Conservation (phyloP, 2,113 vertebrate genomes). For the Cryptoleucopteryx plumbea region DNA sequence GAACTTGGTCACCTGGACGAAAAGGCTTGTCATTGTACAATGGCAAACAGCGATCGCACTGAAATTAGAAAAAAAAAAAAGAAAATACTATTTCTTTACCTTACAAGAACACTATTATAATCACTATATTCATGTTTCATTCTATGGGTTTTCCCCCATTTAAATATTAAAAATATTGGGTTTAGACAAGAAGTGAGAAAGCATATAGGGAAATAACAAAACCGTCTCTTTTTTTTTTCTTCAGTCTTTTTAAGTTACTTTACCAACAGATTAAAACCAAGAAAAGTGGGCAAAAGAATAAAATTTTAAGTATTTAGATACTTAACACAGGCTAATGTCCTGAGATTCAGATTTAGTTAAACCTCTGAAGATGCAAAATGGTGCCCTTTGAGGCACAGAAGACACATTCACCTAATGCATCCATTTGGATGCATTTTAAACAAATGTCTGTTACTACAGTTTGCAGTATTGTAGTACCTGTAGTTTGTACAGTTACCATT, state of each 20-base stretch:
- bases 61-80: not conserved
- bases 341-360: not conserved
- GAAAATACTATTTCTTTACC: not conserved
- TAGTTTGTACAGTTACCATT: not conserved
- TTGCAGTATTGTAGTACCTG: not conserved
- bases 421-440: not conserved
- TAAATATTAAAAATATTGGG: not conserved
- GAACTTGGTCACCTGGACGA: slow-evolving; percentile 78
- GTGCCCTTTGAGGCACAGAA: not conserved
- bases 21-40: slow-evolving; percentile 92
- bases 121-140: not conserved
- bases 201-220: not conserved
- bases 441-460: not conserved
- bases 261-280: not conserved
- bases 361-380: not conserved
- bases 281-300: not conserved
- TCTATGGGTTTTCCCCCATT: not conserved
- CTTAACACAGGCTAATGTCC: not conserved
- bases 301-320: not conserved
- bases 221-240: not conserved
- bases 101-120: not conserved
- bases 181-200: not conserved
- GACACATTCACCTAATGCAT: not conserved
- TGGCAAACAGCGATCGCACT: slow-evolving; percentile 85
- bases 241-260: not conserved